Percentiles rank a stretch among this genome's conserved stretches.
phyloP scores from a whole-genome alignment of 2,888 invertebrate species.

The Teleogryllus oceanicus region DNA sequence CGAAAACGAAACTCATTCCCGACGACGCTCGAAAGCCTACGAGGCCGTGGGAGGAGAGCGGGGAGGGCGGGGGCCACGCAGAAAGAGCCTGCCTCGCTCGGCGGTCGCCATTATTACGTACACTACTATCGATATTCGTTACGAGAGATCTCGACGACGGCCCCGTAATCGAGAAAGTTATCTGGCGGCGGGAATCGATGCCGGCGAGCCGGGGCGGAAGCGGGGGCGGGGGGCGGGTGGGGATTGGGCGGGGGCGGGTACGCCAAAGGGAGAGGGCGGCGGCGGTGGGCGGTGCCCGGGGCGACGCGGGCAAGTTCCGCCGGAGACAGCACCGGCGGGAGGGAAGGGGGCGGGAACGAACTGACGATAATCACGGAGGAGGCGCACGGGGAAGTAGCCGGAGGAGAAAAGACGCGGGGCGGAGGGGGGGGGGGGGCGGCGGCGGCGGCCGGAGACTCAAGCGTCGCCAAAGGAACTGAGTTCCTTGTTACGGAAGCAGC shows the following conservation, averaged over 20 bases:
- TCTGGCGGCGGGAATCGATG: conserved; percentile 5
- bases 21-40: neutral
- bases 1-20: too few species aligned
- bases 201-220: neutral
- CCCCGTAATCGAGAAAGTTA: conserved; percentile 8
- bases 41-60: neutral
- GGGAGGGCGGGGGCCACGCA: neutral
- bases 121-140: conserved; percentile 11
- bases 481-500: neutral
- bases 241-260: neutral
- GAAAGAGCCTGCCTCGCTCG: neutral
- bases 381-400: neutral
- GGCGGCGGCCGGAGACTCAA: too few species aligned
- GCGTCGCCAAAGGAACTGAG: too few species aligned
- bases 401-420: neutral
- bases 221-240: neutral
- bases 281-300: too few species aligned
- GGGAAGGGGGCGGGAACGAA: neutral
- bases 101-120: conserved; percentile 5
- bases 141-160: conserved; percentile 7
- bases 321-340: neutral
- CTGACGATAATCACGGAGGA: neutral
- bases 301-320: too few species aligned
- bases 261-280: too few species aligned
- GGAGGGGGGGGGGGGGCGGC: too few species aligned